Percentiles rank a stretch among this genome's conserved stretches.
Evolutionary conservation across 2,888 invertebrate genomes (phyloP).

Genomic region (Eupithecia exiguata): DNA sequence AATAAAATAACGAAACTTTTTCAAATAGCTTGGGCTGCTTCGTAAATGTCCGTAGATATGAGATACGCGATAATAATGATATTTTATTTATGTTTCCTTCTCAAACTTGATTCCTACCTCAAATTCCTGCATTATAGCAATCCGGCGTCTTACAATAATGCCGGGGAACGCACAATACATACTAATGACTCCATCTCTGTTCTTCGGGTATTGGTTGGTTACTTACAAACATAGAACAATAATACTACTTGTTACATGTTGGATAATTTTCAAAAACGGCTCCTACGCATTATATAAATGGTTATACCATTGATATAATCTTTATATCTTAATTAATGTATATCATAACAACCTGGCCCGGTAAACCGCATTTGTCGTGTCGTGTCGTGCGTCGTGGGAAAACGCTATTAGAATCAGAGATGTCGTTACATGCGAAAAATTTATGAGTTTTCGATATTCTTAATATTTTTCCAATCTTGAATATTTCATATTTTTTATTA

Average conservation of each 20-base stretch:
- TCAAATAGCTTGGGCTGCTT: background rate
- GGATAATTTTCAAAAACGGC: background rate
- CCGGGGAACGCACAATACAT: constrained; percentile 31
- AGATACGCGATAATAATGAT: background rate
- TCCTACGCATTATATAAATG: background rate
- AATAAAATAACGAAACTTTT: background rate
- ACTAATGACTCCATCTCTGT: constrained; percentile 21
- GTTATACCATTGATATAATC: too few species aligned
- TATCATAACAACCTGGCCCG: background rate
- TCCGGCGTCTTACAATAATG: constrained; percentile 25
- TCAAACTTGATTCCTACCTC: constrained; percentile 8
- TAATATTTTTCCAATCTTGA: too few species aligned
- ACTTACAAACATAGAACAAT: background rate
- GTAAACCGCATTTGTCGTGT: too few species aligned
- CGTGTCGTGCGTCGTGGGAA: too few species aligned
- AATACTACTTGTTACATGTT: background rate
- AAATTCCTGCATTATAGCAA: constrained; percentile 12
- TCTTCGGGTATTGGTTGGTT: background rate
- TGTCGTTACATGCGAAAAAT: too few species aligned
- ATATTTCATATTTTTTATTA: too few species aligned
- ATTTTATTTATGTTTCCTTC: constrained; percentile 6
- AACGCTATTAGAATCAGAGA: too few species aligned
- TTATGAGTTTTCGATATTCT: too few species aligned
- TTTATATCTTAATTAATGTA: background rate
- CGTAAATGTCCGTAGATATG: background rate